A percentile compares a stretch with the other conserved stretches of the same genome.
These are phyloP conservation scores for Parapsyche elsis DNA, from an alignment of 1,140 invertebrate species.

Conservation along the genomic window DNA sequence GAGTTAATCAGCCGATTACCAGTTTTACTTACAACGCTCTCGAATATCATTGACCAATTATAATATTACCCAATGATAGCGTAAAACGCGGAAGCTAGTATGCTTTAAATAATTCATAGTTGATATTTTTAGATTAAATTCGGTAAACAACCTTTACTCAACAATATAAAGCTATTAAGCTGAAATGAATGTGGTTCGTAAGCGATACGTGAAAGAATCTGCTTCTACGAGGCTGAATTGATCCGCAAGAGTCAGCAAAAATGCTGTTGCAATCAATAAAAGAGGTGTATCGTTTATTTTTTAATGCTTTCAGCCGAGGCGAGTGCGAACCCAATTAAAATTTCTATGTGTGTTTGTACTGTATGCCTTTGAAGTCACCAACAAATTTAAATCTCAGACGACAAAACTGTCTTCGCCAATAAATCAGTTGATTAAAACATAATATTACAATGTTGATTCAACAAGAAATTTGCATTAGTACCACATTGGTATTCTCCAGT, in stretches of 20 bases:
- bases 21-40: too few species aligned
- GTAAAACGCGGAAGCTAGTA: too few species aligned
- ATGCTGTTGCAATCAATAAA: neutral
- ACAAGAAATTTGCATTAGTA: slow-evolving; percentile 2
- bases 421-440: too few species aligned
- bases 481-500: neutral
- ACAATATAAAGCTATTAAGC: slow-evolving; percentile 24
- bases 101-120: too few species aligned
- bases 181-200: neutral
- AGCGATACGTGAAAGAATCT: slow-evolving; percentile 15
- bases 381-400: too few species aligned
- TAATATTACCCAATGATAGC: too few species aligned
- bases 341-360: neutral
- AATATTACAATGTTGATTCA: neutral
- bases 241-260: neutral
- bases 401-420: too few species aligned
- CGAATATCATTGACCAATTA: too few species aligned
- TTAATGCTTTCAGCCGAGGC: neutral
- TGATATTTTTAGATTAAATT: too few species aligned
- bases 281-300: slow-evolving; percentile 5
- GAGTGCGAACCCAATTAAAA: neutral
- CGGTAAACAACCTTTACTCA: neutral
- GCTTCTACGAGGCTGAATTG: neutral
- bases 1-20: neutral
- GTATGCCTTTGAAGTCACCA: too few species aligned